Conservation (phyloP, 2,113 vertebrate genomes). For the Ellobius talpinus region DNA sequence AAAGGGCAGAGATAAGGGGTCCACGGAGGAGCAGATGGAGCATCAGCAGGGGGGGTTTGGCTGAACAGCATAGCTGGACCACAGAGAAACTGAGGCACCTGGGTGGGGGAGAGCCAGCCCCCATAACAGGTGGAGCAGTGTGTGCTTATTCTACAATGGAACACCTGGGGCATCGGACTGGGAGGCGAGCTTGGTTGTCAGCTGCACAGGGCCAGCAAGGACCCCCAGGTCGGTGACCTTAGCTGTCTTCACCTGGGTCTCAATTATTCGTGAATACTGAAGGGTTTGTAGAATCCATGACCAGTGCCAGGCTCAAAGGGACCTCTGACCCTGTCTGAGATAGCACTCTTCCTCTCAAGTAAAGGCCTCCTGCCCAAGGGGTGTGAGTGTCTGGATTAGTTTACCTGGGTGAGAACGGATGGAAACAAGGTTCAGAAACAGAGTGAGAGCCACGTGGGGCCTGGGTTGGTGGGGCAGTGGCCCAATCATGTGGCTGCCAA, state of each 20-base stretch:
- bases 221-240: too few relatives aligned
- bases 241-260: accelerated
- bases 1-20: background rate
- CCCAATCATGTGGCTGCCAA: background rate
- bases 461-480: background rate
- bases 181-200: background rate
- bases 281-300: background rate
- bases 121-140: accelerated
- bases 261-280: background rate
- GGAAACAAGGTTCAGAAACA: background rate
- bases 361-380: too few relatives aligned
- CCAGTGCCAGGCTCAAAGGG: background rate
- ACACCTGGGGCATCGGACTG: background rate
- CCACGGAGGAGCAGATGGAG: background rate
- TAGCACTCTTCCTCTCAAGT: background rate
- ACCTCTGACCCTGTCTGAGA: background rate
- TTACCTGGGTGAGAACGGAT: background rate
- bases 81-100: accelerated
- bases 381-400: background rate
- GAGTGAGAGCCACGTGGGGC: background rate
- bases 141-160: accelerated
- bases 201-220: background rate
- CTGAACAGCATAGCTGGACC: accelerated
- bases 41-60: accelerated
- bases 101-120: too few relatives aligned